Base-by-base conservation (phyloP, 2,888 invertebrate genomes). In the Zele albiditarsus region DNA sequence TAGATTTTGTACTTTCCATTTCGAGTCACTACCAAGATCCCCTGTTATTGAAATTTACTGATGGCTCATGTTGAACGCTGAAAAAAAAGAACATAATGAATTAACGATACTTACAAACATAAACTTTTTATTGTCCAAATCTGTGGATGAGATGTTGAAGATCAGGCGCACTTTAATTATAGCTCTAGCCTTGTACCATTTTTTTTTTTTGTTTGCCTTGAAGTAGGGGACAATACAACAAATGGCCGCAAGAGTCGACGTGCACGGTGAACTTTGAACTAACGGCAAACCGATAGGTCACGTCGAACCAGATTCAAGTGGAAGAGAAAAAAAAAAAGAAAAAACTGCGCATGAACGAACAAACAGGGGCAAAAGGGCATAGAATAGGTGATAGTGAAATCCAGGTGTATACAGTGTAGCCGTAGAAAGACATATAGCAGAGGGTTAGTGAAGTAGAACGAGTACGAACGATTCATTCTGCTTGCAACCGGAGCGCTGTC, bases 401-500 rank as follows among this genome's bases (percentile, higher is more conserved):
- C 4, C 57, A 58, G 57, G 25, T 58, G 25, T 12, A 58, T 27
- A 58, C 31, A 57, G 73, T 38, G 70, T 42, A 33, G 16, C 10
- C 10, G 42, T 60, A 68, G 31, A 46, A 46, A 68, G 31, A 68
- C 20, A 68, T 27, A 53, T 53, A 49, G 65, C 42, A 71, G 63
- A 42, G 63, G 74, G 57, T 74, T 65, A 66, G 70, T 71, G 70
- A 60, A 74, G 74, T 74, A 74, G 65, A 74, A 74, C 74, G 58
- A 70, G 66, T 60, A 60, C 38, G 38, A 33, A 14, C 74, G 74
- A 74, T 74, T 74, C 71, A 58, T 74, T 71, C 71, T 71, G 66
- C 74, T 66, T 71, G 74, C 69, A 74, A 63, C 53, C 53, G 25
- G 27, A 8, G 20, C 63, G 71, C 62, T 62, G 33, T 69, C 63